Conservation (phyloP, 2,888 invertebrate genomes). For the Cabera pusaria region DNA sequence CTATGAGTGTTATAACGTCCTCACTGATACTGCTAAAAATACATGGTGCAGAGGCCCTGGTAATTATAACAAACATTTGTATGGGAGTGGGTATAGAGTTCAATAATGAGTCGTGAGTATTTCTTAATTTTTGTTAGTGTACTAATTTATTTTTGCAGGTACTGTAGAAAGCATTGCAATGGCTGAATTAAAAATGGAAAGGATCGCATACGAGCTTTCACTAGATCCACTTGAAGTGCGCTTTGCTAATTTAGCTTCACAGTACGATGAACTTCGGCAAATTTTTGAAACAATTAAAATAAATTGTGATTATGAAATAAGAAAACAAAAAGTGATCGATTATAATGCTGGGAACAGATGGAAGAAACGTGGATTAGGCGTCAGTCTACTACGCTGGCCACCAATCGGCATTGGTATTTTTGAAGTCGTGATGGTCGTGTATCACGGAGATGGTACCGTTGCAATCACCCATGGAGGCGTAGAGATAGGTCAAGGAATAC, state of each 20-base stretch:
- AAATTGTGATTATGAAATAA: conserved; percentile 72
- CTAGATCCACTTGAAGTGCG: conserved; percentile 83
- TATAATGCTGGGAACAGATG: conserved; percentile 87
- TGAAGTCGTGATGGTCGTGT: conserved; percentile 83
- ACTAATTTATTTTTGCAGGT: conserved; percentile 43
- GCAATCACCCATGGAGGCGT: conserved; percentile 85
- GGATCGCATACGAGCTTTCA: conserved; percentile 76
- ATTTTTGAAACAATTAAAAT: conserved; percentile 80
- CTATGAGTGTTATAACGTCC: conserved; percentile 35
- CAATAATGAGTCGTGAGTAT: too few species aligned
- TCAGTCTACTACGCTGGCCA: conserved; percentile 78
- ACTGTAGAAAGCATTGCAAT: conserved; percentile 79
- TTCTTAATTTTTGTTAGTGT: neutral
- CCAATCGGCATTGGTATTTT: conserved; percentile 37
- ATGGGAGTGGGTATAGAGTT: too few species aligned
- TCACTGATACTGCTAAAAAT: conserved; percentile 48
- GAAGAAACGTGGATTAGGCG: conserved; percentile 86
- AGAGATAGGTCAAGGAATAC: conserved; percentile 88
- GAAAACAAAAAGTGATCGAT: conserved; percentile 64
- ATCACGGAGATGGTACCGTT: conserved; percentile 83
- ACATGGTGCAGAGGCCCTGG: conserved; percentile 50
- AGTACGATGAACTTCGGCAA: conserved; percentile 48
- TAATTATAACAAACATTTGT: conserved; percentile 21
- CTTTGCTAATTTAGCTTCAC: conserved; percentile 68
- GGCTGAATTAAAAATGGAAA: conserved; percentile 85